phyloP scores from a whole-genome alignment of 2,113 vertebrate species.

The Catagonus wagneri region DNA sequence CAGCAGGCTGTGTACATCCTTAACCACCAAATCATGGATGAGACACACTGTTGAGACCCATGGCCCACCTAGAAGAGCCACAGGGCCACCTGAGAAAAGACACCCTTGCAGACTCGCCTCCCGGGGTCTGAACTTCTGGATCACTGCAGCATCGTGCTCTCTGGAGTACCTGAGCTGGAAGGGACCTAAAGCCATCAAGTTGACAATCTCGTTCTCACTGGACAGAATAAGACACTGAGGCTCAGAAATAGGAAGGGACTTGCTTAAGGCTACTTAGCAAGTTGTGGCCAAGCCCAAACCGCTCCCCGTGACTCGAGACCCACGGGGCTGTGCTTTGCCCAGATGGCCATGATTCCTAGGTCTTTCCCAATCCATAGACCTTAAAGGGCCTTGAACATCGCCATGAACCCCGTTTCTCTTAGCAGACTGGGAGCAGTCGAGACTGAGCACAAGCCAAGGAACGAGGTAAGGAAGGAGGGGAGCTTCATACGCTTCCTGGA shows the following conservation, averaged over 20 bases:
- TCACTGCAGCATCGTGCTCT: background rate
- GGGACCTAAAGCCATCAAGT: background rate
- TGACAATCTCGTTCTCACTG: background rate
- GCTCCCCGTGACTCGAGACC: background rate
- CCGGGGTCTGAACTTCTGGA: background rate
- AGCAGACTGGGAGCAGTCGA: background rate
- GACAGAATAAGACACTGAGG: background rate
- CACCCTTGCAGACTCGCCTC: background rate
- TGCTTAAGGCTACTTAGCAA: background rate
- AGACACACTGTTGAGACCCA: background rate
- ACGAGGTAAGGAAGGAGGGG: accelerated
- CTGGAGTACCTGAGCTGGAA: background rate
- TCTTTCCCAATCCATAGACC: background rate
- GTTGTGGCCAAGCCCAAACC: background rate
- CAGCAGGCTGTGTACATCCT: background rate
- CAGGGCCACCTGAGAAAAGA: background rate
- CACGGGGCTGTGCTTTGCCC: background rate
- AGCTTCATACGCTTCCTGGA: background rate
- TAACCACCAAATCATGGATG: background rate
- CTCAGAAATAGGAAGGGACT: background rate
- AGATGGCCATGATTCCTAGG: background rate
- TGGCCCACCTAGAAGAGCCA: background rate
- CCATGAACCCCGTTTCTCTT: background rate
- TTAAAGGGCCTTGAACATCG: background rate
- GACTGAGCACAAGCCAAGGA: background rate